A percentile compares a stretch with the other conserved stretches of the same genome.
phyloP scores from a whole-genome alignment of 2,797 vertebrate species.

The Mormyrops attenuatus region DNA sequence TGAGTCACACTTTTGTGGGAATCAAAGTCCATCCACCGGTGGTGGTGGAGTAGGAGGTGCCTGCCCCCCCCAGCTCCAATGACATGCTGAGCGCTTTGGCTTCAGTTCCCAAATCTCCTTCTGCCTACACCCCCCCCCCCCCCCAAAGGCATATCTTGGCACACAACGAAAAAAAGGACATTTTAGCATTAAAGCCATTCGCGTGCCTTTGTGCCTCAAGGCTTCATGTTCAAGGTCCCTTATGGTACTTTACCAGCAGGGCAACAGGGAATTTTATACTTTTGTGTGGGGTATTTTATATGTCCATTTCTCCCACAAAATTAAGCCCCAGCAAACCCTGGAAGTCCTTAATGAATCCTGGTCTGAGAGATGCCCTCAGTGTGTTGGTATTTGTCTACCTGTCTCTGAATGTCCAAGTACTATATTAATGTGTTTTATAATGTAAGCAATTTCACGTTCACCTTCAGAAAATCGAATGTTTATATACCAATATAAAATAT shows the following conservation, averaged over 20 bases:
- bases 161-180: not conserved
- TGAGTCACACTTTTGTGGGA: conserved; percentile 54
- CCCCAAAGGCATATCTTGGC: not conserved
- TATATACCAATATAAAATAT: not conserved
- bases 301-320: not conserved
- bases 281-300: not conserved
- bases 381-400: not conserved
- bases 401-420: not conserved
- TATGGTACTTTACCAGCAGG: not conserved
- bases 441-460: not conserved
- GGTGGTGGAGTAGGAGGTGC: conserved; percentile 32
- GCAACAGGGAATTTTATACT: not conserved
- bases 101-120: conserved; percentile 27
- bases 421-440: not conserved
- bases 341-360: not conserved
- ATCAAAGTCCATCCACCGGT: conserved; percentile 44
- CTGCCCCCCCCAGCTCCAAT: conserved; percentile 42
- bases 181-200: not conserved
- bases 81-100: conserved; percentile 42
- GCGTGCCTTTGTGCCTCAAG: not conserved
- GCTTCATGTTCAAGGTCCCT: not conserved
- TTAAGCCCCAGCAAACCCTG: not conserved
- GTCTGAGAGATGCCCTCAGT: not conserved
- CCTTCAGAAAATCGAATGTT: not conserved
- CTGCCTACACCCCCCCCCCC: not conserved